Evolutionary conservation across 92 coral and sea anemone genomes (phyloP).

Genomic region (Nematostella vectensis): DNA sequence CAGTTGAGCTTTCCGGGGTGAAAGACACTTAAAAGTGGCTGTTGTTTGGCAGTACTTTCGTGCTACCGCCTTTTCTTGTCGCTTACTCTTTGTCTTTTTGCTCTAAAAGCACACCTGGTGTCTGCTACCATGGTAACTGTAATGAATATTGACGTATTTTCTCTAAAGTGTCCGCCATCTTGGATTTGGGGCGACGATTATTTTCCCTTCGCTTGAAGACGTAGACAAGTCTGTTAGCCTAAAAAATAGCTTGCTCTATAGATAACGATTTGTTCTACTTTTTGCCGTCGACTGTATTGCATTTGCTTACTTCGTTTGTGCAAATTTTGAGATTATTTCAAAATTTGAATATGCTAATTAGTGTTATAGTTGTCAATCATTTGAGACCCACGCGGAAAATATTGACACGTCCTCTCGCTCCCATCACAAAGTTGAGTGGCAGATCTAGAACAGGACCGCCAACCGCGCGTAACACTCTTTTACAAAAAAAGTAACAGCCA

Average conservation of each 20-base stretch:
- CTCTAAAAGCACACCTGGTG: slow-evolving; percentile 67
- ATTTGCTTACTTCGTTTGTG: no score
- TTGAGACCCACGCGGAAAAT: slow-evolving; percentile 73
- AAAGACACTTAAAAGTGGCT: slow-evolving; percentile 2
- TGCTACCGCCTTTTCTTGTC: slow-evolving; percentile 36
- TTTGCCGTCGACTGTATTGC: no score
- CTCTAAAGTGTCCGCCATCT: slow-evolving; percentile 80
- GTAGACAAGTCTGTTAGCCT: no score
- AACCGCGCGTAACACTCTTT: slow-evolving; percentile 94
- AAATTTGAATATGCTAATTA: slow-evolving; percentile 65
- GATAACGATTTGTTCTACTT: no score
- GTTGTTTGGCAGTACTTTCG: slow-evolving; percentile 4
- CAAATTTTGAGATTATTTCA: slow-evolving; percentile 52
- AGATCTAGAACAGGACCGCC: slow-evolving; percentile 95
- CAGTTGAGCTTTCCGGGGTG: no score
- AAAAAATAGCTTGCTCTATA: no score
- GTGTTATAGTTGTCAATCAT: slow-evolving; percentile 76
- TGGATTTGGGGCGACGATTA: slow-evolving; percentile 31
- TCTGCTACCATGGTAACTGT: slow-evolving; percentile 68
- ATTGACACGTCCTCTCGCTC: slow-evolving; percentile 89
- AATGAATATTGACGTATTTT: slow-evolving; percentile 83
- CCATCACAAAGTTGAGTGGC: slow-evolving; percentile 89
- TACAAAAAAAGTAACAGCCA: slow-evolving; percentile 63
- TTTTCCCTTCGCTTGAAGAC: slow-evolving; percentile 9
- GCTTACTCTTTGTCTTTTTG: slow-evolving; percentile 26